Base-by-base conservation (phyloP, 2,888 invertebrate genomes). In the Eilema griseolum region DNA sequence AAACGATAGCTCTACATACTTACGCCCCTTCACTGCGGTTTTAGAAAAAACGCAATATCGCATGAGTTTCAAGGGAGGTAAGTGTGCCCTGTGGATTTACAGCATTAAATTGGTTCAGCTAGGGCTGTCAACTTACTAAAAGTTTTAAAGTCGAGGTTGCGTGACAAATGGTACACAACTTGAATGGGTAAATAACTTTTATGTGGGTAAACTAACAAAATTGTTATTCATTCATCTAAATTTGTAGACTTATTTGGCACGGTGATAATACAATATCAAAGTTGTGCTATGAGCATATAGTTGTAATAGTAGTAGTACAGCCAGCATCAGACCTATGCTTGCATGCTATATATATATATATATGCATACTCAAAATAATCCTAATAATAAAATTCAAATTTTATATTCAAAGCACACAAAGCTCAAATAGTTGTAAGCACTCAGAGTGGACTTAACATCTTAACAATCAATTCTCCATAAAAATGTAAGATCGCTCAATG, bases 51-150 rank as follows among this genome's bases (percentile, higher is more conserved):
- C 92, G 94, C 93, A 95, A 95, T 95, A 95, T 94, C 88, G 93
- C 93, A 94, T 93, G 92, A 92, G 90, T 91, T 91, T 87, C 86
- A 87, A 92, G 92, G 93, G 93, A 92, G 87, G 91, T 92, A 92
- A 94, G 93, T 93, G 90, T 93, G 88, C 94, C 93, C 94, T 86
- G 89, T 92, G 94, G 95, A 94, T 93, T 94, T 94, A 90, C 92
- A 91, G 90, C 89, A 90, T 93, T 92, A 94, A 93, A 95, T 93
- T 93, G 93, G 90, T 90, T 89, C 87, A 85, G 85, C 77, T 87
- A 94, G 93, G 93, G 93, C 83, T 94, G 93, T 85, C 92, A 88
- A 83, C 83, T 82, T 66, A 77, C 80, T 81, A 83, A 84, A 88
- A 89, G 82, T 88, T 87, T 89, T 83, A 79, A 86, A 89, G 83